Evolutionary conservation across 2,888 invertebrate genomes (phyloP).

Genomic region (Metellina segmentata): DNA sequence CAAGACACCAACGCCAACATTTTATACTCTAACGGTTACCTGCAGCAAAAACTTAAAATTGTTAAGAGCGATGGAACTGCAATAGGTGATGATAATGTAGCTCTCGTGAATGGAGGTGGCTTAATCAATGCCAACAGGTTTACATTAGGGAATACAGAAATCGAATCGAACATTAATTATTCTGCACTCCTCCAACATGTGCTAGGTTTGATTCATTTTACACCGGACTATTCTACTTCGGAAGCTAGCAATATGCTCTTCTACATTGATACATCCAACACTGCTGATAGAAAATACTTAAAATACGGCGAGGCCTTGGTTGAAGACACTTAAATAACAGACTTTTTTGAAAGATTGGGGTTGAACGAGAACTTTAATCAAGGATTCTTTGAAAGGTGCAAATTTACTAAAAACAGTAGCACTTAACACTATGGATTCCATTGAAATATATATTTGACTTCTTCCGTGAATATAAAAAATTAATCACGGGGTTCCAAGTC

Average conservation of each 20-base stretch:
- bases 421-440: neutral
- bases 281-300: neutral
- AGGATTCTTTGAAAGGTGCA: too few species aligned
- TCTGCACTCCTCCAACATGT: neutral
- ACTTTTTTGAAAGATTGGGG: too few species aligned
- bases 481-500: too few species aligned
- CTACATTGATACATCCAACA: constrained; percentile 8
- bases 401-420: too few species aligned
- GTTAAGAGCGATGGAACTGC: neutral
- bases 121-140: neutral
- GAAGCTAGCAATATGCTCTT: constrained; percentile 34
- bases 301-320: neutral
- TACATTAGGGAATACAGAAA: constrained; percentile 5
- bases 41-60: constrained; percentile 14
- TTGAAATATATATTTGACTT: neutral
- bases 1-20: constrained; percentile 19
- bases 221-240: constrained; percentile 10
- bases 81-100: constrained; percentile 26
- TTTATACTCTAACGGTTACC: neutral
- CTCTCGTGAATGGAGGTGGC: constrained; percentile 2
- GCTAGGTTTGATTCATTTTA: neutral
- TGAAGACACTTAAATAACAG: neutral
- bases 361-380: too few species aligned
- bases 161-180: neutral
- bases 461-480: too few species aligned